A percentile compares a stretch with the other conserved stretches of the same genome.
phyloP scores from a whole-genome alignment of 2,113 vertebrate species.

The Nycticebus coucang region DNA sequence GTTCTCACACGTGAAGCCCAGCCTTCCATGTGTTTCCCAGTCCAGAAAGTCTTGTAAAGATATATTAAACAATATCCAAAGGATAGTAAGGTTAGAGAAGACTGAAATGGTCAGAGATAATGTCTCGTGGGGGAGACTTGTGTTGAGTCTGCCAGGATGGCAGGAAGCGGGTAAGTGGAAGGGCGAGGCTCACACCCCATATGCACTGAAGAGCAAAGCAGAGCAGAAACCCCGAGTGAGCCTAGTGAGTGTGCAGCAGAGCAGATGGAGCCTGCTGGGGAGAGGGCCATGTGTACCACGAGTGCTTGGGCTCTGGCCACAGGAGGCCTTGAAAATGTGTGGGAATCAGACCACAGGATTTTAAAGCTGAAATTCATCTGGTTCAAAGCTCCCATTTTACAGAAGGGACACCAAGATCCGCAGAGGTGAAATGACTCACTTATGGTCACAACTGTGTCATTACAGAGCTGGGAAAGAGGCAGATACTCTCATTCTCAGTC shows the following conservation, averaged over 20 bases:
- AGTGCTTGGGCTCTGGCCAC: slow-evolving; percentile 22
- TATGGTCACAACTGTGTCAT: neutral
- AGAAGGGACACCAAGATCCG: neutral
- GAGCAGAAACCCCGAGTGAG: slow-evolving; percentile 52
- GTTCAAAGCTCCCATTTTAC: slow-evolving; percentile 34
- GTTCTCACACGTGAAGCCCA: slow-evolving; percentile 1
- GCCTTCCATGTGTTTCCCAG: slow-evolving; percentile 23
- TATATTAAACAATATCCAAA: neutral
- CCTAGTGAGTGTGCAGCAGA: slow-evolving; percentile 36
- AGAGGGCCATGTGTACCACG: neutral
- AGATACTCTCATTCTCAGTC: neutral
- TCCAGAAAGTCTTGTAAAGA: slow-evolving; percentile 18
- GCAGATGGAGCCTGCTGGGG: slow-evolving; percentile 57
- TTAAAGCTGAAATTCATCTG: slow-evolving; percentile 40
- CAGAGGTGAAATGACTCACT: neutral
- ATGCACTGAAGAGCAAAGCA: slow-evolving; percentile 50
- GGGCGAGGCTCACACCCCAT: slow-evolving; percentile 47
- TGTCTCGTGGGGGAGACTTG: slow-evolving; percentile 19
- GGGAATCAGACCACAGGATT: slow-evolving; percentile 23
- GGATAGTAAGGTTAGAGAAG: slow-evolving; percentile 12
- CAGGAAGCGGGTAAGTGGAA: slow-evolving; percentile 40
- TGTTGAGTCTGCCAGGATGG: slow-evolving; percentile 43
- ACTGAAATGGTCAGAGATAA: slow-evolving; percentile 39
- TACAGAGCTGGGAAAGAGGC: neutral
- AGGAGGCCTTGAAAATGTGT: slow-evolving; percentile 31